Percentiles rank a stretch among this genome's conserved stretches.
phyloP scores from a whole-genome alignment of 2,113 vertebrate species.

The Stictonetta naevosa region DNA sequence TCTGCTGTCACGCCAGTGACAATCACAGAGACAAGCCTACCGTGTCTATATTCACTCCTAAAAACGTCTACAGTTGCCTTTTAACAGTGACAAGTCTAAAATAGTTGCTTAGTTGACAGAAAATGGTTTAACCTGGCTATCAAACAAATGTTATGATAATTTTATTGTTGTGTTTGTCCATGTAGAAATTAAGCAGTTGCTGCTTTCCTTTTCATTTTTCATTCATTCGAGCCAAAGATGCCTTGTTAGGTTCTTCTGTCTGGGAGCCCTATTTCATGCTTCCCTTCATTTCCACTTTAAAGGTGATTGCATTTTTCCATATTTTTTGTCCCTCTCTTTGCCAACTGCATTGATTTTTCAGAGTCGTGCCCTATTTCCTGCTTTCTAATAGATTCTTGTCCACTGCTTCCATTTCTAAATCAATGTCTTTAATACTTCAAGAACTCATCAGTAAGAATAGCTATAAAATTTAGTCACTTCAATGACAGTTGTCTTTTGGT shows the following conservation, averaged over 20 bases:
- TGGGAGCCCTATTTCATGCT: not conserved
- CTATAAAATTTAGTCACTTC: constrained; percentile 40
- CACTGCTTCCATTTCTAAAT: constrained; percentile 19
- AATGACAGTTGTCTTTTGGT: constrained; percentile 26
- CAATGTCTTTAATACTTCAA: constrained; percentile 59
- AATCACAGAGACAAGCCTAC: not conserved
- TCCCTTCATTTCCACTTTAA: constrained; percentile 9
- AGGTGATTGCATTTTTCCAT: not conserved
- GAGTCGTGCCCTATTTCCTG: constrained; percentile 43
- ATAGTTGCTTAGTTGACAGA: not conserved
- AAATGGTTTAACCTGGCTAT: not conserved
- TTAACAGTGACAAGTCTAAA: not conserved
- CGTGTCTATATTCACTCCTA: not conserved
- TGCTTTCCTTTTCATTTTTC: not conserved
- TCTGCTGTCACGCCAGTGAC: not conserved
- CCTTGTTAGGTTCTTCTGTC: not conserved
- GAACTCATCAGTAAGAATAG: constrained; percentile 9
- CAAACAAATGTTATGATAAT: not conserved
- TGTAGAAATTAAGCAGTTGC: constrained; percentile 23
- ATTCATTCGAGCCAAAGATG: not conserved
- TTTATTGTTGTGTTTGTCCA: constrained; percentile 21
- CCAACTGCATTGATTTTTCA: constrained; percentile 69
- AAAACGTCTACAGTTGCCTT: not conserved
- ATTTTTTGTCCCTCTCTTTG: constrained; percentile 14
- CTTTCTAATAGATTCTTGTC: constrained; percentile 54